Evolutionary conservation across 2,797 vertebrate genomes (phyloP).

Genomic region (Sphenodon punctatus): DNA sequence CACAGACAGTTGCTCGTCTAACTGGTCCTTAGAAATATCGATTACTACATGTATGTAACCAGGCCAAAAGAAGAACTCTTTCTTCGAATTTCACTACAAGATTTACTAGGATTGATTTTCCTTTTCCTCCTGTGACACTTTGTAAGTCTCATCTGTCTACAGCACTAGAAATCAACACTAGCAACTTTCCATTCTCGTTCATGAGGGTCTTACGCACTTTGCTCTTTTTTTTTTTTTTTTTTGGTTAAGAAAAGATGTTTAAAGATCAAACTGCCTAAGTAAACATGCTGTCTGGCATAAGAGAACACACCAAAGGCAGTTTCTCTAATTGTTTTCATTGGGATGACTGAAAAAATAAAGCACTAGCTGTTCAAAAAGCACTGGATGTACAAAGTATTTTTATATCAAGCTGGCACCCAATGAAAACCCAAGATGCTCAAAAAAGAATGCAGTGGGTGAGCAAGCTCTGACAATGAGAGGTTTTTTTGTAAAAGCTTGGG

Average conservation of each 20-base stretch:
- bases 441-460: slow-evolving; percentile 31
- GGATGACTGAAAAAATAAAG: slow-evolving; percentile 34
- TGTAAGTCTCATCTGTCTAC: neutral
- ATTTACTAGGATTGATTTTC: too few species aligned
- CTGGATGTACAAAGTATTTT: slow-evolving; percentile 42
- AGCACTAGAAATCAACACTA: neutral
- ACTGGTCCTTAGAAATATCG: too few species aligned
- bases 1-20: too few species aligned
- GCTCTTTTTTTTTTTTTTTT: slow-evolving; percentile 52
- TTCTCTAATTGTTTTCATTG: slow-evolving; percentile 52
- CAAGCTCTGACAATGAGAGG: slow-evolving; percentile 27
- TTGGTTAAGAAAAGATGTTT: slow-evolving; percentile 46
- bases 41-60: too few species aligned
- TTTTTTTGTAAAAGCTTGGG: too few species aligned
- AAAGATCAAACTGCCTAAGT: slow-evolving; percentile 41
- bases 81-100: too few species aligned
- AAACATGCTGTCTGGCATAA: slow-evolving; percentile 19
- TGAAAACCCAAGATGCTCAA: slow-evolving; percentile 55
- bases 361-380: slow-evolving; percentile 29
- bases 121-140: too few species aligned
- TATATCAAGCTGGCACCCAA: slow-evolving; percentile 34
- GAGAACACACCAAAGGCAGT: slow-evolving; percentile 46
- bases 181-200: slow-evolving; percentile 19
- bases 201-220: slow-evolving; percentile 3
- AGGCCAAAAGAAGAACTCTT: too few species aligned